These are phyloP conservation scores for Dicerorhinus sumatrensis DNA, from an alignment of 2,113 vertebrate species.

Conservation along the genomic window DNA sequence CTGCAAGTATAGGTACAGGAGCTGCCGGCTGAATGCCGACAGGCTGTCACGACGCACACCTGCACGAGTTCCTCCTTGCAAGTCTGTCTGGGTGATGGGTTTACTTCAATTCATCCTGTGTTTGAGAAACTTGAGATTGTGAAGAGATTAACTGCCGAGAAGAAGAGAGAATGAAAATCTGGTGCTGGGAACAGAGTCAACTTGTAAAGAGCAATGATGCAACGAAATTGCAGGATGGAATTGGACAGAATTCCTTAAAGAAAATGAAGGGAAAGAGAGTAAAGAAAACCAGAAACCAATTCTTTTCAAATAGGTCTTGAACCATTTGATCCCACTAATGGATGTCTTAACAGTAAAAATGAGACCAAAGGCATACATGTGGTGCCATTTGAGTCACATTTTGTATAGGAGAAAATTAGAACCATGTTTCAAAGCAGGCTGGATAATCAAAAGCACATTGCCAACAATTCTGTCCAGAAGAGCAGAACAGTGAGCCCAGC, in stretches of 20 bases:
- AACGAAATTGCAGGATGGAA: neutral
- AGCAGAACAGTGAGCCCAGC: neutral
- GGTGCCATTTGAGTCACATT: neutral
- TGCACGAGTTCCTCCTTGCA: neutral
- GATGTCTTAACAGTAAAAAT: conserved; percentile 5
- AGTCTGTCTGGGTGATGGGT: neutral
- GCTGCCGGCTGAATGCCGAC: neutral
- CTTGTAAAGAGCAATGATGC: conserved; percentile 10
- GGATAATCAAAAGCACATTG: neutral
- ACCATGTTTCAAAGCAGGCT: conserved; percentile 6
- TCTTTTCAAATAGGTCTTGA: conserved; percentile 8
- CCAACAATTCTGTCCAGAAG: neutral
- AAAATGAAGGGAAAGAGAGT: neutral
- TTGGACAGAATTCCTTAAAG: conserved; percentile 10
- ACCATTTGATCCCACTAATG: neutral
- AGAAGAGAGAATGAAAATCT: conserved; percentile 19
- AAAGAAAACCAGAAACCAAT: conserved; percentile 28
- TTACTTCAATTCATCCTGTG: neutral
- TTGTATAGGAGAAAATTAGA: neutral
- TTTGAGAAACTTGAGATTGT: conserved; percentile 22
- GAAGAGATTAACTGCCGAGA: neutral
- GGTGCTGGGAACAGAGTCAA: neutral
- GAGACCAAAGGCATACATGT: neutral
- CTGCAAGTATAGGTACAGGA: neutral
- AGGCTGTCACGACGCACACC: neutral